Conservation (phyloP, 2,113 vertebrate genomes). For the Poecile atricapillus region DNA sequence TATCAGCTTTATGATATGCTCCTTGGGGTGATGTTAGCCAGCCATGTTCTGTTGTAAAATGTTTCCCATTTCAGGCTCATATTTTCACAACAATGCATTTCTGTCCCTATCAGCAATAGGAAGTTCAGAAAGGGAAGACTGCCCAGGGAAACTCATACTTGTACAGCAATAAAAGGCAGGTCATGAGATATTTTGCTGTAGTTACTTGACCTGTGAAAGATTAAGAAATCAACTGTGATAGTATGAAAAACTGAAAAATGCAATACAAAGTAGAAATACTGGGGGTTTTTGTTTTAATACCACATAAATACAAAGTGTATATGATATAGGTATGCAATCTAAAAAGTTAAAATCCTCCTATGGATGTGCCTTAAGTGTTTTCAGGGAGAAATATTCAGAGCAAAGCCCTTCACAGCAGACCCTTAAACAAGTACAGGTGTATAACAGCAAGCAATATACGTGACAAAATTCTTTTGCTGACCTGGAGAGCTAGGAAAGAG, state of each 20-base stretch:
- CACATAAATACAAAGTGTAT: neutral
- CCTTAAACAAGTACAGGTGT: neutral
- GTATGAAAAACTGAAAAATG: neutral
- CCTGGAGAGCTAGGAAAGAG: neutral
- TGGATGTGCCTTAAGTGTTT: slow-evolving; percentile 28
- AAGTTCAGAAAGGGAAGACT: neutral
- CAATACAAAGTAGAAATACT: neutral
- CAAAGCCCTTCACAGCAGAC: neutral
- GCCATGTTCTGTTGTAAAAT: neutral
- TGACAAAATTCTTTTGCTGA: neutral
- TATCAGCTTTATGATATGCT: neutral
- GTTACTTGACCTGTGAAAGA: neutral
- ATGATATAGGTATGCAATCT: neutral
- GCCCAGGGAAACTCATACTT: neutral
- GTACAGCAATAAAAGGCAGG: neutral
- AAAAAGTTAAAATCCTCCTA: neutral
- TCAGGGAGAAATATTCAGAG: neutral
- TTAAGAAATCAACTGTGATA: neutral
- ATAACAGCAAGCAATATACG: neutral
- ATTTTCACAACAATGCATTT: neutral
- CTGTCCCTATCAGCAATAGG: neutral
- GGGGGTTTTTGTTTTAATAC: neutral
- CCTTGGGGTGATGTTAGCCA: neutral
- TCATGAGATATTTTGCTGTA: neutral
- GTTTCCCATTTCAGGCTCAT: neutral